A percentile compares a stretch with the other conserved stretches of the same genome.
Evolutionary conservation across 2,797 vertebrate species (phyloP).

Genomic region (Pampus argenteus): DNA sequence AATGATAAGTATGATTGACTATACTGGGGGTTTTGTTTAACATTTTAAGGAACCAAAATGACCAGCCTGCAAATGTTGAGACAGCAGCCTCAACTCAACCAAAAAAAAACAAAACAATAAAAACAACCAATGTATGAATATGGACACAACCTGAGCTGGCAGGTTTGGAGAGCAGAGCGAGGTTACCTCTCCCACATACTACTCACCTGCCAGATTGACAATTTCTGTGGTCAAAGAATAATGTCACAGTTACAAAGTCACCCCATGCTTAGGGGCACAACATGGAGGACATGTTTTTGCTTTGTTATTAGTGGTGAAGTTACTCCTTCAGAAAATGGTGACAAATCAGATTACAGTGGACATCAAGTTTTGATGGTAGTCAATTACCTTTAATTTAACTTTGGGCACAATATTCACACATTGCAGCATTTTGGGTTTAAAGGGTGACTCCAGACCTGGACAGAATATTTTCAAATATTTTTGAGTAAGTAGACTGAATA

Average conservation of each 20-base stretch:
- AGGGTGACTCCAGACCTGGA: constrained; percentile 65
- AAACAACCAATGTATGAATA: constrained; percentile 54
- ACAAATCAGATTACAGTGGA: constrained; percentile 3
- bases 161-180: constrained; percentile 67
- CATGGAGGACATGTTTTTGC: constrained; percentile 43
- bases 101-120: background rate
- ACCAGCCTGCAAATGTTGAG: constrained; percentile 28
- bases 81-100: constrained; percentile 21
- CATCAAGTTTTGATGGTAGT: background rate
- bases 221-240: constrained; percentile 89
- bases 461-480: constrained; percentile 18
- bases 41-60: constrained; percentile 48
- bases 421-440: constrained; percentile 30
- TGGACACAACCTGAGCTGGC: constrained; percentile 72
- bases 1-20: background rate
- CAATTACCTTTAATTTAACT: constrained; percentile 14
- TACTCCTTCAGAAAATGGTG: constrained; percentile 23
- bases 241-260: constrained; percentile 82
- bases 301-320: constrained; percentile 15
- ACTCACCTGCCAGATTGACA: constrained; percentile 91
- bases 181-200: constrained; percentile 76
- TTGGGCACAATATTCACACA: constrained; percentile 41
- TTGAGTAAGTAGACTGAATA: background rate
- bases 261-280: constrained; percentile 46
- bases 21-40: constrained; percentile 5